These are phyloP conservation scores for Oreotrochilus melanogaster DNA, from an alignment of 2,113 vertebrate species.

Conservation along the genomic window DNA sequence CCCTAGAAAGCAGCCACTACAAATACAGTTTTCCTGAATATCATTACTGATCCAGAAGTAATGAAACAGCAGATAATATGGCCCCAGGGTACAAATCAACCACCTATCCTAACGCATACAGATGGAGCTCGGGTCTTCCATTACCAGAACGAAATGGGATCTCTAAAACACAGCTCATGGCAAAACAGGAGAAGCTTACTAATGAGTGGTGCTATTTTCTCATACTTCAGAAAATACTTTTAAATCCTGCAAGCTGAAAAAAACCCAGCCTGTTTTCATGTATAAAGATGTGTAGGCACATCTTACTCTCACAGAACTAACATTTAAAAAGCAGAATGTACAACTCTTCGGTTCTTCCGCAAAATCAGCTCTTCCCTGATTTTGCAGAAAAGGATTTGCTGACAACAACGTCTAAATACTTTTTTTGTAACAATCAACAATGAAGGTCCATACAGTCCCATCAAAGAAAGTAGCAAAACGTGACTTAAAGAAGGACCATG, in stretches of 20 bases:
- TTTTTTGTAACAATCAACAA: neutral
- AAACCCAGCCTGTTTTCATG: neutral
- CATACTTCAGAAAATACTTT: neutral
- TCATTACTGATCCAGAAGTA: conserved; percentile 69
- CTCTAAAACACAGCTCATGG: neutral
- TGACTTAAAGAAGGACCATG: neutral
- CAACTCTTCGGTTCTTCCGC: neutral
- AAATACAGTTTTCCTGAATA: conserved; percentile 50
- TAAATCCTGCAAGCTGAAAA: neutral
- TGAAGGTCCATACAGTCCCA: neutral
- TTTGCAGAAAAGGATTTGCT: neutral
- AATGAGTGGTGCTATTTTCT: neutral
- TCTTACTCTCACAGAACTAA: neutral
- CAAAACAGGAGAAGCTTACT: conserved; percentile 6
- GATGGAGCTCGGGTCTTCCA: conserved; percentile 54
- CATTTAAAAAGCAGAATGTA: neutral
- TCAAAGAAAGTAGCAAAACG: neutral
- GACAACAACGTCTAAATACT: neutral
- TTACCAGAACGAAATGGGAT: conserved; percentile 26
- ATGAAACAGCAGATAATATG: conserved; percentile 66
- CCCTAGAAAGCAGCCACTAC: conserved; percentile 64
- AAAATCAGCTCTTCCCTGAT: neutral
- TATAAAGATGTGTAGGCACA: neutral
- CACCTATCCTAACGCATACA: conserved; percentile 65
- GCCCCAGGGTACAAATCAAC: conserved; percentile 62